Conservation (phyloP, 2,888 invertebrate species). For the Metacarcinus magister region DNA sequence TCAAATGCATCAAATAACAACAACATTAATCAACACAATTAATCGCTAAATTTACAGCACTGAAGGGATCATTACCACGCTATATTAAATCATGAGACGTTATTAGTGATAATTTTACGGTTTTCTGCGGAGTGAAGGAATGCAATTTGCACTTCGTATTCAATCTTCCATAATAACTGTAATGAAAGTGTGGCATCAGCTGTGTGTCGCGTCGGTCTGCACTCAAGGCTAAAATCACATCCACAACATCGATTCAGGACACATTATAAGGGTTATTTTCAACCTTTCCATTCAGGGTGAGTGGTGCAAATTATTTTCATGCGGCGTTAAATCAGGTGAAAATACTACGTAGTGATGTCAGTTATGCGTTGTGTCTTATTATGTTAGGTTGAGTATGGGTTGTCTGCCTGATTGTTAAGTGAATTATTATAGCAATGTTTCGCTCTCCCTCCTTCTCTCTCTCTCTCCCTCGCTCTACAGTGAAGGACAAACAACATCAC, state of each 20-base stretch:
- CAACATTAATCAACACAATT: background rate
- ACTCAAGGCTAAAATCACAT: background rate
- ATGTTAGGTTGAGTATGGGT: background rate
- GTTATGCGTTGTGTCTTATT: background rate
- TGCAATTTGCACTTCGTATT: background rate
- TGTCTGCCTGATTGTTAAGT: too few relatives aligned
- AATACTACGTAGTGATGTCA: background rate
- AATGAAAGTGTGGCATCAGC: background rate
- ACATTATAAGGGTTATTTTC: background rate
- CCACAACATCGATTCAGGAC: background rate
- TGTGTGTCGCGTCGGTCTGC: background rate
- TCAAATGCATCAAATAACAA: too few relatives aligned
- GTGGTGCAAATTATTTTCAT: background rate
- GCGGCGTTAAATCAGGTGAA: background rate
- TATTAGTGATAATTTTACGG: background rate
- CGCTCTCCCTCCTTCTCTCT: too few relatives aligned
- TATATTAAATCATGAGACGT: background rate
- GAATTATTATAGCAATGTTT: too few relatives aligned
- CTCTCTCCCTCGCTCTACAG: too few relatives aligned
- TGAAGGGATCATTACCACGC: background rate
- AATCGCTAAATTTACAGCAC: background rate
- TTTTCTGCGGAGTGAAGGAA: background rate
- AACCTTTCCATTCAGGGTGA: background rate
- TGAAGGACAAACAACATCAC: too few relatives aligned
- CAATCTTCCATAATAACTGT: background rate